Evolutionary conservation across 2,113 vertebrate species (phyloP).

Genomic region (Calyptomena viridis): DNA sequence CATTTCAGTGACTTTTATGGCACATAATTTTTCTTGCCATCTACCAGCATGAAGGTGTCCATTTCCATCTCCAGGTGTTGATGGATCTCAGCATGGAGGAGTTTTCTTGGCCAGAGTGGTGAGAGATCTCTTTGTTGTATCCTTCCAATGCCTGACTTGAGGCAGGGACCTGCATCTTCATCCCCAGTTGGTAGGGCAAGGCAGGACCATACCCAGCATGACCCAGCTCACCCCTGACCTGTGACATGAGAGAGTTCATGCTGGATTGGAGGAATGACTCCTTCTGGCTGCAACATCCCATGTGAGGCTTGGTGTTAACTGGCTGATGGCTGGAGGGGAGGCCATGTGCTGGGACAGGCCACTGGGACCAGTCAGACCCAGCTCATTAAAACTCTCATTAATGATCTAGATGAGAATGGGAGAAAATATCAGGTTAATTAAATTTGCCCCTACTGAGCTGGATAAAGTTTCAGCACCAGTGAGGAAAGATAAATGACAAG

Average conservation of each 20-base stretch:
- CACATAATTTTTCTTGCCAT: neutral
- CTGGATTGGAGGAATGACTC: neutral
- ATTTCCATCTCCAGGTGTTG: neutral
- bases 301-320: neutral
- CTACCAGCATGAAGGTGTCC: accelerated
- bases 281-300: neutral
- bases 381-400: neutral
- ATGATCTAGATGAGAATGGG: neutral
- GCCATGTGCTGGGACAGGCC: neutral
- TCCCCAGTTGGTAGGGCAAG: neutral
- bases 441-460: slow-evolving; percentile 1
- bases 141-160: neutral
- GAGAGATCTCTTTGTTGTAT: neutral
- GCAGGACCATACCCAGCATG: neutral
- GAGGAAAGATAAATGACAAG: neutral
- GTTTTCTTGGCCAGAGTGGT: neutral
- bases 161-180: neutral
- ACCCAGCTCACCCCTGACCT: neutral
- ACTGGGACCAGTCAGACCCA: neutral
- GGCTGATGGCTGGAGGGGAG: neutral
- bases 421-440: slow-evolving; percentile 29
- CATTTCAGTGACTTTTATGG: neutral
- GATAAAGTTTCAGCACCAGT: neutral
- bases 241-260: neutral
- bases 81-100: neutral